A percentile compares a stretch with the other conserved stretches of the same genome.
These are phyloP conservation scores for Setophaga kirtlandii DNA, from an alignment of 2,113 vertebrate genomes.

Conservation along the genomic window DNA sequence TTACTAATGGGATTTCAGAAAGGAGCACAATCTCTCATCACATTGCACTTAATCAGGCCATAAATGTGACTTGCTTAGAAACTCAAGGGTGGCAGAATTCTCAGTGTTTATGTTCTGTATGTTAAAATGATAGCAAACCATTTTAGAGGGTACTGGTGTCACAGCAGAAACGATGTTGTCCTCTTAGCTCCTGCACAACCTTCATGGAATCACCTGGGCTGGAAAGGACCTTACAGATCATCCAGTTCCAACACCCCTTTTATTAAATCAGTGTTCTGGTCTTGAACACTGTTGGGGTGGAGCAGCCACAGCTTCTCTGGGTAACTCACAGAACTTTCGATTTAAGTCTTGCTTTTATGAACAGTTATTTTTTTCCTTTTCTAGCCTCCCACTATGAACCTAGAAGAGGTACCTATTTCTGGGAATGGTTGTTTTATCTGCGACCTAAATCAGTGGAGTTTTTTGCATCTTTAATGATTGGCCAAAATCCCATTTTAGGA, in stretches of 20 bases:
- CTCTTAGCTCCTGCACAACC: neutral
- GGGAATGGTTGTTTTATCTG: neutral
- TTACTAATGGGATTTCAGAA: constrained; percentile 65
- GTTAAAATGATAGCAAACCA: constrained; percentile 16
- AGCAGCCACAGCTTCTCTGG: neutral
- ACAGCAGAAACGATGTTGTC: neutral
- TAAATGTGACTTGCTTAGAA: constrained; percentile 39
- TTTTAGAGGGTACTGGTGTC: neutral
- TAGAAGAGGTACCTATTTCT: neutral
- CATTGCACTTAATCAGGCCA: constrained; percentile 43
- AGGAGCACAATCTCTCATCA: constrained; percentile 42
- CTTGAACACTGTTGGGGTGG: neutral
- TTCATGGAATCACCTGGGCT: neutral
- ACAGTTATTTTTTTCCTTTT: neutral
- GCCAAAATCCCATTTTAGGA: neutral
- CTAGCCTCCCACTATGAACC: neutral
- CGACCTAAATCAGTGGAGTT: neutral
- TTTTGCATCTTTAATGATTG: neutral
- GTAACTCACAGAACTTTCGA: neutral
- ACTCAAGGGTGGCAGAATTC: constrained; percentile 23
- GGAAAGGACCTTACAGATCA: neutral
- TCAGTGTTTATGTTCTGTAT: constrained; percentile 15
- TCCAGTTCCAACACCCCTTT: fast-evolving
- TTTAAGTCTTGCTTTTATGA: neutral
- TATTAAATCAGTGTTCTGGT: neutral